Conservation (phyloP, 2,113 vertebrate genomes). For the Pterophyllum scalare region DNA sequence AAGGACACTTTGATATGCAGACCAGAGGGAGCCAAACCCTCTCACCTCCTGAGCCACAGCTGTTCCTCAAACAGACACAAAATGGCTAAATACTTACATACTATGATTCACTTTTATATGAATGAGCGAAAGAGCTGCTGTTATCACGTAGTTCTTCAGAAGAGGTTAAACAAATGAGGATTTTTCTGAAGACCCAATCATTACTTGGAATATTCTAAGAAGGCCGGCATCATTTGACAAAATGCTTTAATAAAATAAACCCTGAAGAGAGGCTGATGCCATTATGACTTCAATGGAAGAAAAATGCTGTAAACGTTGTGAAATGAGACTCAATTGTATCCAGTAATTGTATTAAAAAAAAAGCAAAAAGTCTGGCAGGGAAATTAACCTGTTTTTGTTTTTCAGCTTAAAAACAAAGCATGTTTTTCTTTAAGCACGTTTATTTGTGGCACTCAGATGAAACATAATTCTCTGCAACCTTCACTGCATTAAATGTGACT, state of each 20-base stretch:
- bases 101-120: background rate
- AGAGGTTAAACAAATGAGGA: background rate
- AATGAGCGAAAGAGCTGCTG: background rate
- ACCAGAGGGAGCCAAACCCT: background rate
- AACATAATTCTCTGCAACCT: background rate
- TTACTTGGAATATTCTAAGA: background rate
- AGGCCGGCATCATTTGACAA: background rate
- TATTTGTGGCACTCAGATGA: background rate
- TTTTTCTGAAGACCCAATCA: background rate
- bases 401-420: background rate
- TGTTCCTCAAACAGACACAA: background rate
- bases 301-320: background rate
- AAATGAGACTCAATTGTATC: background rate
- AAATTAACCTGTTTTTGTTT: background rate
- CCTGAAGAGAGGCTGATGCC: background rate
- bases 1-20: background rate
- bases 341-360: background rate
- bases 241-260: background rate
- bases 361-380: background rate
- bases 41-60: background rate
- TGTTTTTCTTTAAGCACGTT: background rate
- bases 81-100: background rate
- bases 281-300: background rate
- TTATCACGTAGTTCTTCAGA: background rate
- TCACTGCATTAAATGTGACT: background rate